Evolutionary conservation across 2,888 invertebrate species (phyloP).

Genomic region (Embidobia sp.): DNA sequence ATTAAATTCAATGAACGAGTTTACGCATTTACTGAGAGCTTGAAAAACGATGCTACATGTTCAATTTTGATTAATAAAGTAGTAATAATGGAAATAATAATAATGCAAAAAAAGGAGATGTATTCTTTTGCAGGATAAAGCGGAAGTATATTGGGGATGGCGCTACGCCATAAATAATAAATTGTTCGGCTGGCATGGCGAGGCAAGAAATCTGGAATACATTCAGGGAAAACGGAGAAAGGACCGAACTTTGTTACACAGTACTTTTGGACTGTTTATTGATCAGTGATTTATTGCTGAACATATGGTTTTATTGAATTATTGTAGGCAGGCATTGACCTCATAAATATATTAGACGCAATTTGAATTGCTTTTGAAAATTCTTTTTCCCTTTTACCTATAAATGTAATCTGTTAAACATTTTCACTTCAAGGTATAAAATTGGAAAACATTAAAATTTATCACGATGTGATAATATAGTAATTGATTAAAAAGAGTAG

Average conservation of each 20-base stretch:
- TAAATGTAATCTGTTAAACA: too few species aligned
- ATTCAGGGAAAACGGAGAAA: conserved; percentile 31
- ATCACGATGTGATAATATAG: too few species aligned
- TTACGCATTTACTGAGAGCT: too few species aligned
- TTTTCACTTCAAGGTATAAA: too few species aligned
- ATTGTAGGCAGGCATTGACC: too few species aligned
- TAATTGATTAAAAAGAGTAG: too few species aligned
- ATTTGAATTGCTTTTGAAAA: not conserved
- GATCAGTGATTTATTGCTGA: conserved; percentile 44
- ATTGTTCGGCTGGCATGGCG: conserved; percentile 18
- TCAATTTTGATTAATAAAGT: conserved; percentile 12
- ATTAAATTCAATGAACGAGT: too few species aligned
- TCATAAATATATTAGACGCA: too few species aligned
- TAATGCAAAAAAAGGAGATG: not conserved
- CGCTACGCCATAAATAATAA: conserved; percentile 41
- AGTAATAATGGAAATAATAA: not conserved
- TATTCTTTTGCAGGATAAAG: conserved; percentile 14
- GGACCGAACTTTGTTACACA: conserved; percentile 41
- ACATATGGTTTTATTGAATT: too few species aligned
- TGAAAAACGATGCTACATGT: not conserved
- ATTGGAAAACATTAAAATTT: too few species aligned
- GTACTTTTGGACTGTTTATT: conserved; percentile 51
- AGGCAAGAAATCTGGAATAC: conserved; percentile 41
- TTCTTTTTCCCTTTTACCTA: too few species aligned
- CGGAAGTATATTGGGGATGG: conserved; percentile 9